Conservation (phyloP, 37 sponge, comb jelly and placozoan species). For the Cladorhizidae sp. region DNA sequence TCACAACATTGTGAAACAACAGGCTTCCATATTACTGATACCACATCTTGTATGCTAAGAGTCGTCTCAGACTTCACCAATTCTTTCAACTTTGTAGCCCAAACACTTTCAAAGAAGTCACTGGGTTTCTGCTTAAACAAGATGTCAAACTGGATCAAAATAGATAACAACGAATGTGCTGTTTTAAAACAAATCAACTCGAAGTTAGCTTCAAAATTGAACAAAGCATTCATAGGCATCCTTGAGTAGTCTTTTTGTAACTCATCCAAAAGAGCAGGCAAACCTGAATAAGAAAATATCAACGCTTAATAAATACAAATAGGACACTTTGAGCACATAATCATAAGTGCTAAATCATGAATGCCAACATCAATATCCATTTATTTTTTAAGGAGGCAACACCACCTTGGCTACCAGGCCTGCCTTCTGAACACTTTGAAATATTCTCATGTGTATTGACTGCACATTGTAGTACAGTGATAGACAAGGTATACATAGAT, state of each 20-base stretch:
- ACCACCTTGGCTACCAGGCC: too few species aligned
- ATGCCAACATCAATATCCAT: too few species aligned
- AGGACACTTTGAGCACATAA: too few species aligned
- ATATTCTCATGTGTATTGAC: too few species aligned
- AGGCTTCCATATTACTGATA: slow-evolving; percentile 33
- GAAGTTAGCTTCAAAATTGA: not conserved
- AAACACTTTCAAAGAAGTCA: slow-evolving; percentile 5
- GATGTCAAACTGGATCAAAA: slow-evolving; percentile 7
- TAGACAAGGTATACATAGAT: too few species aligned
- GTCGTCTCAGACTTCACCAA: not conserved
- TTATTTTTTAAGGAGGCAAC: too few species aligned
- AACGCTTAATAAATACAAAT: too few species aligned
- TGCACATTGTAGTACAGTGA: too few species aligned
- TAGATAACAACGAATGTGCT: not conserved
- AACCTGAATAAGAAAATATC: not conserved
- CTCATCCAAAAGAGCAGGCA: not conserved
- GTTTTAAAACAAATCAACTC: slow-evolving; percentile 13
- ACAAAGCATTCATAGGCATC: slow-evolving; percentile 23
- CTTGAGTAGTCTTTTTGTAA: not conserved
- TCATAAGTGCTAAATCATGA: too few species aligned
- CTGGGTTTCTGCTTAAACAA: not conserved
- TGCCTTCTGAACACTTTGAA: too few species aligned
- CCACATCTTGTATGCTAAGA: slow-evolving; percentile 4
- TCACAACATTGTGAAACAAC: slow-evolving; percentile 3
- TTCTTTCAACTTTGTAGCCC: slow-evolving; percentile 1